Evolutionary conservation across 2,113 vertebrate species (phyloP), one percentile per base, ranked within the genome.

Genomic region (Ophiodon elongatus): DNA sequence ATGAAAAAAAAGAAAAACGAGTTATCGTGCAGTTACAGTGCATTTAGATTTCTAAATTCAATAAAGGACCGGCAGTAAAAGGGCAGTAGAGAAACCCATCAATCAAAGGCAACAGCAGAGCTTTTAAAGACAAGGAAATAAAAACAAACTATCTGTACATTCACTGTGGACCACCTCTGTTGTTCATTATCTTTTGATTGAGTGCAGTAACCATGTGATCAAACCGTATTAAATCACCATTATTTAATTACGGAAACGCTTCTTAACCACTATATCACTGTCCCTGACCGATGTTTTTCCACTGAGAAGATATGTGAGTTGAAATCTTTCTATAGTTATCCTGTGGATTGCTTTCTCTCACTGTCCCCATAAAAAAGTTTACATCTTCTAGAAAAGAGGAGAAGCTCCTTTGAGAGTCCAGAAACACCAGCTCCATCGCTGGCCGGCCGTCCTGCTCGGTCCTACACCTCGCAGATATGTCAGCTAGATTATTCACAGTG

Each of bases 401-500:
- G 65, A 62, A 63, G 62, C 57, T 85, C 35, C 59, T 52, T 31
- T 79, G 78, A 80, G 76, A 81, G 21, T 79, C 29, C 73, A 56
- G 10, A 59, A 59, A 85, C 39, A 68, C 23, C 4, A 2, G 10
- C 17, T 15, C 17, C 66, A 71, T 80, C 10, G 4, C 39, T 9
- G 4, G 33, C n/a, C 6, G 54, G 78, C 82, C 57, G 23, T 43
- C 59, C 43, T 39, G 63, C 31, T 73, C 27, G 23, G 25, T 76
- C 86, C 72, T 77, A 77, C 52, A 66, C 59, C 71, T 85, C 23
- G 1, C 47, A 69, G 27, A 85, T 60, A 75, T 79, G 89, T 89
- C 89, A 90, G 33, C 79, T 83, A 65, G 88, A 88, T 92, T 91
- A 93, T 88, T 90, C 87, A 79, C 21, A 25, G 62, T 4, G 52